Conservation (phyloP, 2,113 vertebrate genomes). For the Pollachius pollachius region DNA sequence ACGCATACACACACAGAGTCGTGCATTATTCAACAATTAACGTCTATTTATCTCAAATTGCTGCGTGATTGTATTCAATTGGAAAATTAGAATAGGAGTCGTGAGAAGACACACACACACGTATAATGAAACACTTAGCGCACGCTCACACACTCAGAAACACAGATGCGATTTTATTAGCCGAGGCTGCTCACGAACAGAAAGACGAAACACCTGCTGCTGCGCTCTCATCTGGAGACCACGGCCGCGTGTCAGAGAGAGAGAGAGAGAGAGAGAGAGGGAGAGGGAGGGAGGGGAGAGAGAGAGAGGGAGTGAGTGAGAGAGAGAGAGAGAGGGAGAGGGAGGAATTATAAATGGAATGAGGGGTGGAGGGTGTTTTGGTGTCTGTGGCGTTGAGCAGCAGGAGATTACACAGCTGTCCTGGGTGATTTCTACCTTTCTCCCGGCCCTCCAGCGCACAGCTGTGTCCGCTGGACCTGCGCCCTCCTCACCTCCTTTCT, state of each 20-base stretch:
- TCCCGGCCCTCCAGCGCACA: conserved; percentile 38
- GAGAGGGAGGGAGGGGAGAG: too few relatives aligned
- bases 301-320: neutral
- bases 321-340: neutral
- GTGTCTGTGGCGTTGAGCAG: neutral
- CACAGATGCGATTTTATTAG: conserved; percentile 1
- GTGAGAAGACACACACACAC: neutral
- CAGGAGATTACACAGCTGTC: conserved; percentile 16
- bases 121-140: too few relatives aligned
- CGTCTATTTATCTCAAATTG: neutral
- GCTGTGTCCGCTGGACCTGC: conserved; percentile 37
- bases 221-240: conserved; percentile 14
- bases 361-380: neutral
- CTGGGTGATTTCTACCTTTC: conserved; percentile 34
- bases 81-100: neutral
- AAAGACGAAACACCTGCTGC: conserved; percentile 30
- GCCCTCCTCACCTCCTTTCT: neutral
- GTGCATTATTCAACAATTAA: neutral
- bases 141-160: neutral
- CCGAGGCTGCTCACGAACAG: neutral
- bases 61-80: neutral
- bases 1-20: neutral
- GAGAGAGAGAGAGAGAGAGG: too few relatives aligned
- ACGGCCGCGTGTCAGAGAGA: too few relatives aligned
- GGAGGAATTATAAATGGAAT: neutral